Evolutionary conservation across 1,140 invertebrate species (phyloP).

Genomic region (Drosophila kanapiae): DNA sequence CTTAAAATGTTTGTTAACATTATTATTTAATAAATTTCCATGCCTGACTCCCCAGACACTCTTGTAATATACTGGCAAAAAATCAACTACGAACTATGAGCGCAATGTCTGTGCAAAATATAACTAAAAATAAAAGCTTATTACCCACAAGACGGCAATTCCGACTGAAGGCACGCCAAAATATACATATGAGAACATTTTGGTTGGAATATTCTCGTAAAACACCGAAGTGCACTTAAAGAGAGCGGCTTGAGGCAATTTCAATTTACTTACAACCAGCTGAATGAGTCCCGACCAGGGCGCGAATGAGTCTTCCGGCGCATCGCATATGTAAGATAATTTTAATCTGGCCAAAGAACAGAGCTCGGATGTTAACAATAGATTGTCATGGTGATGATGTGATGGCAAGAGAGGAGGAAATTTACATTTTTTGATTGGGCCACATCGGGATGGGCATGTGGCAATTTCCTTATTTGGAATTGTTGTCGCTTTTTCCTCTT

Average conservation of each 20-base stretch:
- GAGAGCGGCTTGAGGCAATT: constrained; percentile 34
- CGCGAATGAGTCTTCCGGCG: constrained; percentile 13
- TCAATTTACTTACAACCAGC: constrained; percentile 33
- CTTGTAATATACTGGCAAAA: neutral
- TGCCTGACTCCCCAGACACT: neutral
- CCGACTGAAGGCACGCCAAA: neutral
- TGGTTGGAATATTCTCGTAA: constrained; percentile 18
- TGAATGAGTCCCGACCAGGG: constrained; percentile 1
- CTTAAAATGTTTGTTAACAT: neutral
- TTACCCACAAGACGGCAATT: constrained; percentile 34
- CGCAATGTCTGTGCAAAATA: constrained; percentile 5
- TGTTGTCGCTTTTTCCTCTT: neutral
- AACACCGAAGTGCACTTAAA: constrained; percentile 56
- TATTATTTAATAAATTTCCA: neutral
- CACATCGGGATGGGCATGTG: constrained; percentile 11
- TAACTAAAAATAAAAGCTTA: constrained; percentile 45
- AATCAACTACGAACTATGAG: constrained; percentile 7
- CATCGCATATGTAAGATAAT: constrained; percentile 17
- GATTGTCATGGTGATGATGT: constrained; percentile 17
- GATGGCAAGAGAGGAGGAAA: neutral
- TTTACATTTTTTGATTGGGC: constrained; percentile 38
- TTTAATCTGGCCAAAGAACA: constrained; percentile 13
- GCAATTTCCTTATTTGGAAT: constrained; percentile 11
- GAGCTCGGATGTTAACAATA: constrained; percentile 9
- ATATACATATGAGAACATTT: constrained; percentile 26